Evolutionary conservation across 2,888 invertebrate genomes (phyloP), one percentile per base, ranked within the genome.

Genomic region (Coenonympha arcania): DNA sequence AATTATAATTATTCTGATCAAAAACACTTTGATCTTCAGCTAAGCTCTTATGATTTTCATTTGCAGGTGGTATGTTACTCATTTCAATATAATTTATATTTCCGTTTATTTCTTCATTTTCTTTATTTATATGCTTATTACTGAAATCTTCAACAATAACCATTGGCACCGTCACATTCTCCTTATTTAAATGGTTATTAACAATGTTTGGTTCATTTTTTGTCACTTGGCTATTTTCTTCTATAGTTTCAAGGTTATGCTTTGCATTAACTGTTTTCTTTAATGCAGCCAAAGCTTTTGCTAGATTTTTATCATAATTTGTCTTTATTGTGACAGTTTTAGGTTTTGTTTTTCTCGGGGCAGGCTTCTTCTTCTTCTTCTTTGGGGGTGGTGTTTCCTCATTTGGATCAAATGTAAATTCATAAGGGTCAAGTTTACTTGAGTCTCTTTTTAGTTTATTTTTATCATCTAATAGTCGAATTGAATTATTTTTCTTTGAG

Each of bases 371-470:
- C 6, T 68, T 69, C 56, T 84, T 86, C 56, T 83, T 86, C 61
- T 85, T 85, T 39, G 69, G 68, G 13, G 75, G 76, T 44, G 70
- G 61, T 8, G 86, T 85, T 64, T 87, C 86, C 39, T 86, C 83
- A 54, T 68, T 67, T 0, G 87, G 86, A 55, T 87, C 82, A 70
- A 67, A 87, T 13, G 85, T 85, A 47, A 87, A 87, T 58, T 87
- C 87, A 62, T 87, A 87, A 2, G 86, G 63, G 65, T 85, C 84
- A 48, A 71, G 52, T 37, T 71, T 68, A 52, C 69, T 69, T 6
- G 65, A 63, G 50, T 61, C 60, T 52, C 70, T 63, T 42, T 68
- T 68, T 1, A 60, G 43, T 13, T 62, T 55, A 13, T 60, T 67
- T 50, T 68, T 73, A 2, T 74, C 68, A 44, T 76, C 77, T 43